phyloP scores from a whole-genome alignment of 2,888 invertebrate species.

The Epicampocera succincta region DNA sequence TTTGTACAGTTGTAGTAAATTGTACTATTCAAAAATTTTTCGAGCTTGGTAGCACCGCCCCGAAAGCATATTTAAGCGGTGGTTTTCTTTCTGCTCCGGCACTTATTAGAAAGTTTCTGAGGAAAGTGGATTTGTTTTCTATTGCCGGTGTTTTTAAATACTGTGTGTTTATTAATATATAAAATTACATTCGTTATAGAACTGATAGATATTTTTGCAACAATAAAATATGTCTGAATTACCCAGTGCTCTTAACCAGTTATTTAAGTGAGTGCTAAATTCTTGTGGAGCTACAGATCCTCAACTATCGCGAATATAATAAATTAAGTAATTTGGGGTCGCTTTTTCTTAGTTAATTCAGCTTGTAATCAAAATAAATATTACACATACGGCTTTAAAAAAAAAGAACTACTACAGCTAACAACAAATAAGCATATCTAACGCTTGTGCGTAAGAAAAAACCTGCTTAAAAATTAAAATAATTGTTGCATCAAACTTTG shows the following conservation, averaged over 20 bases:
- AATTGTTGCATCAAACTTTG: too few species aligned
- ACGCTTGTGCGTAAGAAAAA: too few species aligned
- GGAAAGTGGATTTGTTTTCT: constrained; percentile 12
- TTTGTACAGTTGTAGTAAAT: not conserved
- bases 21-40: not conserved
- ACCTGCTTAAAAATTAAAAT: too few species aligned
- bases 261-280: constrained; percentile 74
- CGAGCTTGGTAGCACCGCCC: not conserved
- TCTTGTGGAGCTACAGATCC: not conserved
- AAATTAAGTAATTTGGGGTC: too few species aligned
- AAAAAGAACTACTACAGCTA: too few species aligned
- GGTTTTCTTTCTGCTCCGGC: constrained; percentile 23
- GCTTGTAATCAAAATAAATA: too few species aligned
- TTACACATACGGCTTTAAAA: too few species aligned
- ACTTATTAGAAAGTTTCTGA: constrained; percentile 39
- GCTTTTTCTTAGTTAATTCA: too few species aligned
- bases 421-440: too few species aligned
- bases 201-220: not conserved
- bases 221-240: constrained; percentile 73
- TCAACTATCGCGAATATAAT: too few species aligned
- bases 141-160: constrained; percentile 44
- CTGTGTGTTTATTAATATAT: not conserved
- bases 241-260: constrained; percentile 73
- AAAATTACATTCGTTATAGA: constrained; percentile 39
- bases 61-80: constrained; percentile 49